Percentiles rank a stretch among this genome's conserved stretches.
These are phyloP conservation scores for Plodia interpunctella DNA, from an alignment of 1,140 invertebrate genomes.

Conservation along the genomic window DNA sequence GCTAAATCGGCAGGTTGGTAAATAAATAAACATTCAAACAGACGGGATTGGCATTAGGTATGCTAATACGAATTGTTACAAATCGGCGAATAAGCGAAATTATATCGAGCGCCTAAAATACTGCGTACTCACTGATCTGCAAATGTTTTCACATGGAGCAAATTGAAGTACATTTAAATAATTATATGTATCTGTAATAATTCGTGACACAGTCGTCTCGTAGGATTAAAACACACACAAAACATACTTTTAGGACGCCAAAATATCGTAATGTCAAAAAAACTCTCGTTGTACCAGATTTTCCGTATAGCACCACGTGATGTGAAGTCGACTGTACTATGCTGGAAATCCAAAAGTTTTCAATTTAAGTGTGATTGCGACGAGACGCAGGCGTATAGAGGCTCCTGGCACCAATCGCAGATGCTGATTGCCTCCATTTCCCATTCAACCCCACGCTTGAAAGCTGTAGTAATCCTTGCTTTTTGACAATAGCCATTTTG, in stretches of 20 bases:
- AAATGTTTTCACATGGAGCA: background rate
- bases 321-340: no score
- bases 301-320: no score
- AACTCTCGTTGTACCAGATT: no score
- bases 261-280: no score
- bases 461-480: background rate
- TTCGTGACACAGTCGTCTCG: no score
- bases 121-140: background rate
- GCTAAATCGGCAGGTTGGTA: conserved; percentile 4
- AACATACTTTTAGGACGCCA: background rate
- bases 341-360: background rate
- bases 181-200: no score
- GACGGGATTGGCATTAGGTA: conserved; percentile 8
- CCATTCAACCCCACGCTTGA: background rate
- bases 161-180: background rate
- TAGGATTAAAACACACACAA: no score
- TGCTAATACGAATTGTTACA: conserved; percentile 8
- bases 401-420: background rate
- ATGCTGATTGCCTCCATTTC: conserved; percentile 3
- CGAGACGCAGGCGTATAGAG: background rate
- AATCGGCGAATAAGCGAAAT: conserved; percentile 11
- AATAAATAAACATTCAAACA: conserved; percentile 9
- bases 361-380: background rate
- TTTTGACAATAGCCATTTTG: background rate
- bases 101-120: background rate